Percentiles rank a stretch among this genome's conserved stretches.
Evolutionary conservation across 53 echinoderm and acorn worm species (phyloP).

Genomic region (Temnopleurus reevesii): DNA sequence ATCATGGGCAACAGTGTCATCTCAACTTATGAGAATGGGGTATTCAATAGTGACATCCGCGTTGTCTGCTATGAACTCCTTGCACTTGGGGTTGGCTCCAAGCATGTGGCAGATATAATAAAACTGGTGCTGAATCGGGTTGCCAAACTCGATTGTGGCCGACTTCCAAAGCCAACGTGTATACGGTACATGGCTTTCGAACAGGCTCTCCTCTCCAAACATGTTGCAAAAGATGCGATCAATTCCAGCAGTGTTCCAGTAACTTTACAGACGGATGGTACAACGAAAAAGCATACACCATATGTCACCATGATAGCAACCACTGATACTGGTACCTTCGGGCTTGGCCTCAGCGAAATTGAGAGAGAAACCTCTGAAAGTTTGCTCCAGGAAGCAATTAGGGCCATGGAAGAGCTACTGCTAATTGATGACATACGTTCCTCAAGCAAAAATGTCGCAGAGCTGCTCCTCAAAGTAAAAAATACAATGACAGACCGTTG

Average conservation of each 20-base stretch:
- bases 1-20: slow-evolving; percentile 64
- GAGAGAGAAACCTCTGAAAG: slow-evolving; percentile 41
- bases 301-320: slow-evolving; percentile 58
- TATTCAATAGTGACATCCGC: slow-evolving; percentile 56
- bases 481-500: slow-evolving; percentile 80
- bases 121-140: slow-evolving; percentile 57
- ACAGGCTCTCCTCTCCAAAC: slow-evolving; percentile 66
- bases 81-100: slow-evolving; percentile 63
- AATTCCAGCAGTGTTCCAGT: slow-evolving; percentile 9
- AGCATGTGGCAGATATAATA: slow-evolving; percentile 68
- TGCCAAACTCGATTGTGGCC: slow-evolving; percentile 57
- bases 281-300: slow-evolving; percentile 64
- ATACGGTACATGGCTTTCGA: slow-evolving; percentile 71
- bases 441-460: background rate
- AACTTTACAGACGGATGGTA: slow-evolving; percentile 65
- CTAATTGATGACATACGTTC: background rate
- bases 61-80: slow-evolving; percentile 71
- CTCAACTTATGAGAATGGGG: slow-evolving; percentile 58
- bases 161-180: slow-evolving; percentile 67
- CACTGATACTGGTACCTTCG: slow-evolving; percentile 61
- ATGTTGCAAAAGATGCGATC: slow-evolving; percentile 56
- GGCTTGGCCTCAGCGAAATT: slow-evolving; percentile 49
- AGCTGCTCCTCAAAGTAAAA: slow-evolving; percentile 63
- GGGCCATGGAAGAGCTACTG: slow-evolving; percentile 35
- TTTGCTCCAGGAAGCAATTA: slow-evolving; percentile 53